These are phyloP conservation scores for Ochropacha duplaris DNA, from an alignment of 2,888 invertebrate species.

Conservation along the genomic window DNA sequence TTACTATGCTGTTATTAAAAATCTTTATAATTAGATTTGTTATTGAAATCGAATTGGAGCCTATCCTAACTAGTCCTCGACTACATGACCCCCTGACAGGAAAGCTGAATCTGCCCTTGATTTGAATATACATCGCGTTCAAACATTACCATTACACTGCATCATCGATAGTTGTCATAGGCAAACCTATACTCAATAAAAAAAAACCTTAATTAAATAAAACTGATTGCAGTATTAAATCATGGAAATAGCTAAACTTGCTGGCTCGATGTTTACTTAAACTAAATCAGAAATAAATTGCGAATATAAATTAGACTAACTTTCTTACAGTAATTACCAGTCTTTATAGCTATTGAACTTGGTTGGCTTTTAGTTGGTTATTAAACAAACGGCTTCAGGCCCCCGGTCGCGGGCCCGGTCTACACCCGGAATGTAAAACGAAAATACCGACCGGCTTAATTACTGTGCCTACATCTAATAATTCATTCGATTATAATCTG, in stretches of 20 bases:
- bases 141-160: no score
- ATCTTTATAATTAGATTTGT: no score
- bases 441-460: constrained; percentile 18
- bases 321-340: constrained; percentile 25
- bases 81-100: no score
- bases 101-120: no score
- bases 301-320: constrained; percentile 26
- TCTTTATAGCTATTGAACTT: constrained; percentile 18
- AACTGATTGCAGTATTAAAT: neutral
- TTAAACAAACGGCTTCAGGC: constrained; percentile 11
- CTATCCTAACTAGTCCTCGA: no score
- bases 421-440: constrained; percentile 14
- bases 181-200: no score
- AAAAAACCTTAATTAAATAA: no score
- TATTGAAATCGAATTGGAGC: no score
- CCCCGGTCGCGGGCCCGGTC: neutral
- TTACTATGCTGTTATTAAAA: no score
- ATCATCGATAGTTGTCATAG: no score
- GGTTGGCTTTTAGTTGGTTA: constrained; percentile 14
- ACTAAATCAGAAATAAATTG: constrained; percentile 14
- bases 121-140: no score
- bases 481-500: neutral
- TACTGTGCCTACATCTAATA: constrained; percentile 7
- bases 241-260: constrained; percentile 5
- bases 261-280: constrained; percentile 6